A percentile compares a stretch with the other conserved stretches of the same genome.
Conservation (phyloP, 1,140 invertebrate species). For the Theocolax elegans region DNA sequence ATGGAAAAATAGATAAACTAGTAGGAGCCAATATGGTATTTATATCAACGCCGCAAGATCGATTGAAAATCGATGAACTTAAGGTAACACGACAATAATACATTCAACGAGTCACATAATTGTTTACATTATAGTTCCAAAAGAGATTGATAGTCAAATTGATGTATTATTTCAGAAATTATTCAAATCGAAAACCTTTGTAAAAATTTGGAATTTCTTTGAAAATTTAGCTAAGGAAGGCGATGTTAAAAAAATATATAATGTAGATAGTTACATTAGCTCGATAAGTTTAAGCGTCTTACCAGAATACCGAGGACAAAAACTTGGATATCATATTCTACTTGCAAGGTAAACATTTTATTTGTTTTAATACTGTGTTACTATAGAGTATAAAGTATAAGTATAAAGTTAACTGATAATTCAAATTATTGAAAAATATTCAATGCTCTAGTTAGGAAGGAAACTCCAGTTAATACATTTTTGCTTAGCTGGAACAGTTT, state of each 20-base stretch:
- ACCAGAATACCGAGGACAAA: slow-evolving; percentile 54
- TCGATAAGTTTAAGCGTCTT: slow-evolving; percentile 56
- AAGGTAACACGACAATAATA: too few species aligned
- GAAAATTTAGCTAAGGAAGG: slow-evolving; percentile 12
- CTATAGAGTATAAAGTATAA: too few species aligned
- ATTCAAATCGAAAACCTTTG: slow-evolving; percentile 12
- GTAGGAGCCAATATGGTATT: slow-evolving; percentile 52
- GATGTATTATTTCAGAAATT: background rate
- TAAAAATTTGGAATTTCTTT: slow-evolving; percentile 15
- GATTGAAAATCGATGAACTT: background rate
- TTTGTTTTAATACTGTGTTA: too few species aligned
- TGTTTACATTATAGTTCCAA: too few species aligned
- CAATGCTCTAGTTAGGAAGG: too few species aligned
- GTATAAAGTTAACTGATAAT: too few species aligned
- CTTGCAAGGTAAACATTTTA: slow-evolving; percentile 55
- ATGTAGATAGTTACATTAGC: slow-evolving; percentile 52
- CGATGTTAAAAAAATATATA: slow-evolving; percentile 49
- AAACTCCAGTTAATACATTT: too few species aligned
- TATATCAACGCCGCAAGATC: slow-evolving; percentile 28
- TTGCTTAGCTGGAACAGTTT: too few species aligned
- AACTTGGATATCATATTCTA: slow-evolving; percentile 52
- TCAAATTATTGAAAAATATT: background rate
- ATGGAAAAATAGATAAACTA: slow-evolving; percentile 50
- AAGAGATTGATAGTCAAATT: too few species aligned
- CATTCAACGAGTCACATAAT: too few species aligned